Conservation (phyloP, 1,140 invertebrate species). For the Anthonomus grandis region DNA sequence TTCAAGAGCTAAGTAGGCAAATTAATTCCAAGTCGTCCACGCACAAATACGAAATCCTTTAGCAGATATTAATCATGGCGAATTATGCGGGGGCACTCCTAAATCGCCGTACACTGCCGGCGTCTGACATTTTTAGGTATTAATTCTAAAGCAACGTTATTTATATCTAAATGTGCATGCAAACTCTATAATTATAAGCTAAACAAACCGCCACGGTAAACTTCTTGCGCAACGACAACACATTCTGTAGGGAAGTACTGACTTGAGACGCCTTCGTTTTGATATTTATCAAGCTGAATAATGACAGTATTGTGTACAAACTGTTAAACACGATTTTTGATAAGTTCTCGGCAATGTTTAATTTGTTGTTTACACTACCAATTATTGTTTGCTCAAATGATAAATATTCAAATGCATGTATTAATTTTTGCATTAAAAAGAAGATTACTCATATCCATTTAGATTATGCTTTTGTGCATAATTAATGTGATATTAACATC, state of each 20-base stretch:
- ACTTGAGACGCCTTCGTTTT: constrained; percentile 16
- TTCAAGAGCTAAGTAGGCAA: too few species aligned
- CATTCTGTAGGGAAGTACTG: constrained; percentile 12
- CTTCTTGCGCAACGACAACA: constrained; percentile 16
- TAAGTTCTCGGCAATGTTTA: constrained; percentile 5
- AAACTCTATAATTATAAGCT: constrained; percentile 11
- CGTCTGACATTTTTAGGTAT: constrained; percentile 22
- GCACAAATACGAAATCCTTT: too few species aligned
- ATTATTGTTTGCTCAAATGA: background rate
- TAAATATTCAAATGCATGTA: too few species aligned
- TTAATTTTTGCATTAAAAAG: too few species aligned
- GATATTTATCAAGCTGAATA: constrained; percentile 23
- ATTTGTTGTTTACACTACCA: constrained; percentile 1
- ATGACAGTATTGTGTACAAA: constrained; percentile 16
- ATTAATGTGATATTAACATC: too few species aligned
- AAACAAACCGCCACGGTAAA: too few species aligned
- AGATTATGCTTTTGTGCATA: too few species aligned
- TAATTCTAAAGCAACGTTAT: constrained; percentile 19
- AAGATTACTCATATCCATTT: too few species aligned
- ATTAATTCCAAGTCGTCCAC: too few species aligned
- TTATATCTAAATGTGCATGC: constrained; percentile 10
- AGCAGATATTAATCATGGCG: too few species aligned
- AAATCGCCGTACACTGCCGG: constrained; percentile 15
- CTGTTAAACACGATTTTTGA: constrained; percentile 7
- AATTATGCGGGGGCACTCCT: constrained; percentile 17